phyloP scores from a whole-genome alignment of 2,888 invertebrate genomes.

The Euzophera pinguis region DNA sequence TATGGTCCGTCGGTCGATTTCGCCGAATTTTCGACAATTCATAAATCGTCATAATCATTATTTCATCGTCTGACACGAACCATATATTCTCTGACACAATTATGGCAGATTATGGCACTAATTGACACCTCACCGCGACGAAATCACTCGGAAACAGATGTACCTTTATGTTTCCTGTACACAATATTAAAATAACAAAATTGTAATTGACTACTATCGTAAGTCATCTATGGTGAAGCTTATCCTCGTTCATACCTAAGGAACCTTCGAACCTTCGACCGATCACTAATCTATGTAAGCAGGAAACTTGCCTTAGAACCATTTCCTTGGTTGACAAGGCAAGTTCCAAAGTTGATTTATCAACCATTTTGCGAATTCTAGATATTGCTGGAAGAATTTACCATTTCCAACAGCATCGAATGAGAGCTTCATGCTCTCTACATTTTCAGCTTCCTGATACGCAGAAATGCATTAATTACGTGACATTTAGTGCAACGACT shows the following conservation, averaged over 20 bases:
- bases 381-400: too few species aligned
- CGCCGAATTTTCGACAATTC: not conserved
- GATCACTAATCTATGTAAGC: too few species aligned
- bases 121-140: conserved; percentile 10
- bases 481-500: not conserved
- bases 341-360: too few species aligned
- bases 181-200: not conserved
- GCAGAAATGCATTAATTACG: not conserved
- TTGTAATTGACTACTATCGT: not conserved
- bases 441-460: not conserved
- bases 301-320: too few species aligned
- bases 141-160: not conserved
- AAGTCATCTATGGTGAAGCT: too few species aligned
- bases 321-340: too few species aligned
- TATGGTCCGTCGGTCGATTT: not conserved
- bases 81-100: not conserved
- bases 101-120: not conserved
- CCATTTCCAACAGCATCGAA: not conserved
- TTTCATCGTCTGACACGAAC: not conserved
- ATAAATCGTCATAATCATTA: not conserved
- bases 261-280: too few species aligned
- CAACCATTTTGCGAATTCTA: too few species aligned
- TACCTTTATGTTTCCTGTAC: not conserved
- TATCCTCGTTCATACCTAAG: too few species aligned
- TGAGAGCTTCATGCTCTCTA: not conserved